These are phyloP conservation scores for Phasia obesa DNA, from an alignment of 2,888 invertebrate genomes.

Conservation along the genomic window DNA sequence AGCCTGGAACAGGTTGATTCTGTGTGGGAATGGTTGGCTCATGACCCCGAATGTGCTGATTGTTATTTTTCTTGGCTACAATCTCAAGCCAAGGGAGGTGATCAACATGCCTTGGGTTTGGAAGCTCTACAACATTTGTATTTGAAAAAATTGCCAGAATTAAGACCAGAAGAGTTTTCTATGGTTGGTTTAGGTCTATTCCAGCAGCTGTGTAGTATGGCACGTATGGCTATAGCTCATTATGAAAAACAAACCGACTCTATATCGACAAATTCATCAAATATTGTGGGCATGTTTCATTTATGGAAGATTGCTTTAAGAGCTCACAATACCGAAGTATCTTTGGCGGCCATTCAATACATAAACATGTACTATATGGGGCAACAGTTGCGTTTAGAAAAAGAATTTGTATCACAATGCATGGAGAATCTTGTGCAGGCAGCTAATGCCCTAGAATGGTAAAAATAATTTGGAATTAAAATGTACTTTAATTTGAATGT, in stretches of 20 bases:
- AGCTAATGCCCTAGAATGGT: constrained; percentile 86
- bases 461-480: not conserved
- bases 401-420: constrained; percentile 95
- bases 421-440: constrained; percentile 95
- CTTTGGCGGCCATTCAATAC: constrained; percentile 96
- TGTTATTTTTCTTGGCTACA: constrained; percentile 97
- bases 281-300: constrained; percentile 94
- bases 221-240: constrained; percentile 90
- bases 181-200: constrained; percentile 95
- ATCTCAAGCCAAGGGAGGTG: constrained; percentile 94
- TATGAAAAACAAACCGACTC: constrained; percentile 83
- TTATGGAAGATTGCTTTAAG: constrained; percentile 96
- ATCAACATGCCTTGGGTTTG: constrained; percentile 94
- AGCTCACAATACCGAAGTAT: constrained; percentile 96
- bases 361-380: constrained; percentile 97
- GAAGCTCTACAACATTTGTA: constrained; percentile 94
- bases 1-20: constrained; percentile 95
- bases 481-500: constrained; percentile 7
- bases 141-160: constrained; percentile 92
- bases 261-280: constrained; percentile 81
- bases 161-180: constrained; percentile 94
- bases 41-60: constrained; percentile 92
- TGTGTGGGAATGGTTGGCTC: constrained; percentile 95
- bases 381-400: constrained; percentile 93
- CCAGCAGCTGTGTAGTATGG: constrained; percentile 94